A percentile compares a stretch with the other conserved stretches of the same genome.
These are phyloP conservation scores for Montipora sp. DNA, from an alignment of 64 coral and sea anemone genomes.

Conservation along the genomic window DNA sequence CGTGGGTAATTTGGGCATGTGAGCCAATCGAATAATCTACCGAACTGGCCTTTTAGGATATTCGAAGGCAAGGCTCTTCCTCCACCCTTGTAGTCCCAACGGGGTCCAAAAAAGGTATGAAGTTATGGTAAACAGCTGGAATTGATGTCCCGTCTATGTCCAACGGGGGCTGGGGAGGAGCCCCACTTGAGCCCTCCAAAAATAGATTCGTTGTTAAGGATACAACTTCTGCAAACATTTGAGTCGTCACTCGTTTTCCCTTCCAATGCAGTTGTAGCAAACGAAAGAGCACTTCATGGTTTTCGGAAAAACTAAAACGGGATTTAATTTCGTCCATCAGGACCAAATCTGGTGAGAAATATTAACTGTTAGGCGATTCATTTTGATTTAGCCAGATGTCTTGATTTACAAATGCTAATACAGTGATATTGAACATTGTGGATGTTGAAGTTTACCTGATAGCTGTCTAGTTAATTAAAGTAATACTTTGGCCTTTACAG, in stretches of 20 bases:
- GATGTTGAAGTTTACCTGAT: neutral
- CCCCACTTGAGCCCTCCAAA: neutral
- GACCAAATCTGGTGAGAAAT: constrained; percentile 96
- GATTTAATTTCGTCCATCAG: constrained; percentile 91
- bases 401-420: constrained; percentile 19
- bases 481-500: constrained; percentile 29
- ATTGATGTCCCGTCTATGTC: too few relatives aligned
- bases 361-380: neutral
- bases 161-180: too few relatives aligned
- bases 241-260: too few relatives aligned
- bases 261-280: too few relatives aligned
- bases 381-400: constrained; percentile 8
- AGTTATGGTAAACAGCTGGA: too few relatives aligned
- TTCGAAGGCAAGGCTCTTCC: too few relatives aligned
- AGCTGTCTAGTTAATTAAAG: neutral
- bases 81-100: too few relatives aligned
- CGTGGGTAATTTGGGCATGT: too few relatives aligned
- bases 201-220: neutral
- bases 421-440: too few relatives aligned
- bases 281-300: constrained; percentile 63
- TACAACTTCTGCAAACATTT: neutral
- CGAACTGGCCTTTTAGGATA: too few relatives aligned
- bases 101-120: too few relatives aligned
- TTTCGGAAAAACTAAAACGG: constrained; percentile 72
- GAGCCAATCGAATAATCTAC: too few relatives aligned